A percentile compares a stretch with the other conserved stretches of the same genome.
Conservation (phyloP, 92 coral and sea anemone species). For the Actinernus sp. region DNA sequence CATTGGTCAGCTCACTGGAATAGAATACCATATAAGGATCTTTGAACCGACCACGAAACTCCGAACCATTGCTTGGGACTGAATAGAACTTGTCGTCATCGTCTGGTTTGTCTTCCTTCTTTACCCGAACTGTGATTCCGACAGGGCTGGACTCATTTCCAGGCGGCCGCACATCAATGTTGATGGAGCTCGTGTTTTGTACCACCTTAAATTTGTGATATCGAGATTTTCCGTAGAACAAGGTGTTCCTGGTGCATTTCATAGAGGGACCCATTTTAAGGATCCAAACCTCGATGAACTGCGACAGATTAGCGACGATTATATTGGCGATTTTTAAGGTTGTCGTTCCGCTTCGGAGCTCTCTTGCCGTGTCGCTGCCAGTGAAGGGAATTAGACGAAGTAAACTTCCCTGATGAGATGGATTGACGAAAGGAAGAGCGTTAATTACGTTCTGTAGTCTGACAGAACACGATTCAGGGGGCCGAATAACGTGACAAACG, state of each 20-base stretch:
- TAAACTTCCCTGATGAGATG: background rate
- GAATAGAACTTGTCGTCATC: constrained; percentile 22
- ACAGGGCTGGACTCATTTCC: constrained; percentile 2
- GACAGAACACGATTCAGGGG: too few species aligned
- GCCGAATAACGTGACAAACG: too few species aligned
- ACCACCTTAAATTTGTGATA: constrained; percentile 35
- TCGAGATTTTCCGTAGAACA: constrained; percentile 22
- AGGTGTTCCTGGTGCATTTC: constrained; percentile 11
- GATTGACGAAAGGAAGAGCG: too few species aligned
- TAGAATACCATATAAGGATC: constrained; percentile 18
- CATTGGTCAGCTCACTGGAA: constrained; percentile 20
- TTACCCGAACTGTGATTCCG: constrained; percentile 36
- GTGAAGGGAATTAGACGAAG: constrained; percentile 32
- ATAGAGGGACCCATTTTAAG: constrained; percentile 22
- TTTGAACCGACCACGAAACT: background rate
- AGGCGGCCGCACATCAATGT: constrained; percentile 33
- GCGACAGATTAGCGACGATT: constrained; percentile 40
- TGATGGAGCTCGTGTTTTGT: constrained; percentile 49
- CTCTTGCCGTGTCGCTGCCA: constrained; percentile 26
- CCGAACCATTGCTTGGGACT: constrained; percentile 9
- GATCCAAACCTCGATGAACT: constrained; percentile 44
- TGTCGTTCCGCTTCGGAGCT: constrained; percentile 37
- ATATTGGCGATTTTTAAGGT: constrained; percentile 17
- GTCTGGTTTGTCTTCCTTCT: constrained; percentile 24
- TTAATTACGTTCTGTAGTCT: too few species aligned